Evolutionary conservation across 2,888 invertebrate species (phyloP).

Genomic region (Deroplatys truncata): DNA sequence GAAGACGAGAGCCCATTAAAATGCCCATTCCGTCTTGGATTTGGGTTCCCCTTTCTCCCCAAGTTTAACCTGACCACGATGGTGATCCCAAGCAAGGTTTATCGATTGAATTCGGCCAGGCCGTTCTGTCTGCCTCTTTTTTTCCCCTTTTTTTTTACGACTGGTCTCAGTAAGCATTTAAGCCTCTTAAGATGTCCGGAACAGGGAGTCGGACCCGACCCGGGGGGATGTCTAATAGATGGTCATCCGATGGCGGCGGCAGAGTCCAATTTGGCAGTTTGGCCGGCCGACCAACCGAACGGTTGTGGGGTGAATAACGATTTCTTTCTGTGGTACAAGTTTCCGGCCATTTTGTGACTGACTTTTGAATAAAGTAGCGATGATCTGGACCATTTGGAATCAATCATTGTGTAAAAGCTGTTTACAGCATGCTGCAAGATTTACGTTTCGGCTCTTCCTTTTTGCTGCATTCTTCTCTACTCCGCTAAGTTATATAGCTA

Average conservation of each 20-base stretch:
- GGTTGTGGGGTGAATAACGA: conserved; percentile 11
- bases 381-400: background rate
- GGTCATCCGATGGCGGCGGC: background rate
- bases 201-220: background rate
- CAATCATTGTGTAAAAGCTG: background rate
- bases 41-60: background rate
- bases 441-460: background rate
- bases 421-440: background rate
- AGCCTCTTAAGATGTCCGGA: conserved; percentile 22
- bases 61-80: background rate
- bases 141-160: background rate
- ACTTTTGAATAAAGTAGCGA: background rate
- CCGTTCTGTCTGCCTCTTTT: background rate
- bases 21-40: background rate
- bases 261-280: conserved; percentile 18
- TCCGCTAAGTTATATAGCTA: background rate
- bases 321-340: background rate
- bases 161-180: conserved; percentile 21
- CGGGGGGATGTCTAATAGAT: conserved; percentile 10
- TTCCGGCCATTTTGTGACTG: background rate
- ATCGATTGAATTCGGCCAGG: background rate
- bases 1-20: background rate
- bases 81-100: conserved; percentile 11
- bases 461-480: background rate
- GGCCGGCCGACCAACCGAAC: background rate